Percentiles rank a stretch among this genome's conserved stretches.
These are phyloP conservation scores for Busseola fusca DNA, from an alignment of 2,888 invertebrate genomes.

Conservation along the genomic window DNA sequence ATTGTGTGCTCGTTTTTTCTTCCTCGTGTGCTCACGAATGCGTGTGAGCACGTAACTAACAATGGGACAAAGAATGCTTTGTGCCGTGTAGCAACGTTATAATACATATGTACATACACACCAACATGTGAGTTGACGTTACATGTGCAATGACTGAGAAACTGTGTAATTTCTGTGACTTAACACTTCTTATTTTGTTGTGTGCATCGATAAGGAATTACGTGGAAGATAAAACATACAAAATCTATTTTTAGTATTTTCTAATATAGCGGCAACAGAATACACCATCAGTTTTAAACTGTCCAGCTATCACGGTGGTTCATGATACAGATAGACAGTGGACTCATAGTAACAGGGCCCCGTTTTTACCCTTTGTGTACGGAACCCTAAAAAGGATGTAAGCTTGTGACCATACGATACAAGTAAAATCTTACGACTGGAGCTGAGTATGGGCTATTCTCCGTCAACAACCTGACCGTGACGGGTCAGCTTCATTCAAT, in stretches of 20 bases:
- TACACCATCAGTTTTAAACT: no score
- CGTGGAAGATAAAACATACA: conserved; percentile 27
- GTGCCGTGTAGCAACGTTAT: conserved; percentile 63
- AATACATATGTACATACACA: conserved; percentile 51
- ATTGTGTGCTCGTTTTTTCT: conserved; percentile 66
- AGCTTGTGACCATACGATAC: neutral
- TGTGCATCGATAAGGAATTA: conserved; percentile 17
- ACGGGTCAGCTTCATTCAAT: neutral
- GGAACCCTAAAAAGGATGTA: neutral
- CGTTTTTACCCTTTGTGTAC: no score
- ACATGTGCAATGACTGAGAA: conserved; percentile 59
- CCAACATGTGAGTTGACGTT: conserved; percentile 27
- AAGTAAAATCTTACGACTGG: neutral
- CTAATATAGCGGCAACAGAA: no score
- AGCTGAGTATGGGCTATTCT: neutral
- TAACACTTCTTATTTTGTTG: conserved; percentile 42
- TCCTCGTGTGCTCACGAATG: conserved; percentile 61
- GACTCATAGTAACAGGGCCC: no score
- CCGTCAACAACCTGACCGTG: neutral
- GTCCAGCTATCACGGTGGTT: no score
- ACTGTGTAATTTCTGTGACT: conserved; percentile 44
- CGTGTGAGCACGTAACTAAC: conserved; percentile 69
- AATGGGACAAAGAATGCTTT: conserved; percentile 80
- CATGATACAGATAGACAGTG: no score
- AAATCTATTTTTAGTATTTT: no score